Conservation (phyloP, 92 coral and sea anemone species). For the Montipora capitata region DNA sequence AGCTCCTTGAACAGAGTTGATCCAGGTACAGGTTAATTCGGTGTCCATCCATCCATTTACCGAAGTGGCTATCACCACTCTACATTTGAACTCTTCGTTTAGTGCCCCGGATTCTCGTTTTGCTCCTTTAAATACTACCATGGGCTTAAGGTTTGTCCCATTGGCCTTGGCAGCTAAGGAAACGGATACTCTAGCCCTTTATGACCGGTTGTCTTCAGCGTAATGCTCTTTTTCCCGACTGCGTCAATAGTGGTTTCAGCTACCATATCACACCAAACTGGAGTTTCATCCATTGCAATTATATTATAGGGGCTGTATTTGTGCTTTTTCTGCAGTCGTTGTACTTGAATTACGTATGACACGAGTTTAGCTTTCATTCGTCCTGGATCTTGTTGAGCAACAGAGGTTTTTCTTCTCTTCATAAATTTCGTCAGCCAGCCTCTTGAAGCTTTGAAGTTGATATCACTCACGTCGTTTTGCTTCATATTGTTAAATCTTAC, state of each 20-base stretch:
- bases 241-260: conserved; percentile 63
- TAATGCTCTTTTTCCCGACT: conserved; percentile 61
- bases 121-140: too few relatives aligned
- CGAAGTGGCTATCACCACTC: too few relatives aligned
- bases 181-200: conserved; percentile 73
- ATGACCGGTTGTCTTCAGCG: conserved; percentile 69
- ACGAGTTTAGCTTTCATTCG: conserved; percentile 74
- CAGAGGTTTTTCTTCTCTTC: too few relatives aligned
- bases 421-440: too few relatives aligned
- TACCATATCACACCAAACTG: conserved; percentile 78
- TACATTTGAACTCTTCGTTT: too few relatives aligned
- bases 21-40: too few relatives aligned
- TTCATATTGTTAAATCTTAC: conserved; percentile 31
- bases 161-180: conserved; percentile 34
- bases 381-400: conserved; percentile 23
- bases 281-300: conserved; percentile 78
- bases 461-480: too few relatives aligned
- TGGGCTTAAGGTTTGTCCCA: conserved; percentile 82
- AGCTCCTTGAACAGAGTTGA: too few relatives aligned
- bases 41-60: too few relatives aligned
- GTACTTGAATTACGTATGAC: conserved; percentile 70
- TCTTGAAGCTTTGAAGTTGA: too few relatives aligned
- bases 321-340: conserved; percentile 70
- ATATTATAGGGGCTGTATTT: conserved; percentile 60
- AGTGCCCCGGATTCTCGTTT: too few relatives aligned